Percentiles rank a stretch among this genome's conserved stretches.
These are phyloP conservation scores for Drosophila borborema DNA, from an alignment of 2,888 invertebrate genomes.

Conservation along the genomic window DNA sequence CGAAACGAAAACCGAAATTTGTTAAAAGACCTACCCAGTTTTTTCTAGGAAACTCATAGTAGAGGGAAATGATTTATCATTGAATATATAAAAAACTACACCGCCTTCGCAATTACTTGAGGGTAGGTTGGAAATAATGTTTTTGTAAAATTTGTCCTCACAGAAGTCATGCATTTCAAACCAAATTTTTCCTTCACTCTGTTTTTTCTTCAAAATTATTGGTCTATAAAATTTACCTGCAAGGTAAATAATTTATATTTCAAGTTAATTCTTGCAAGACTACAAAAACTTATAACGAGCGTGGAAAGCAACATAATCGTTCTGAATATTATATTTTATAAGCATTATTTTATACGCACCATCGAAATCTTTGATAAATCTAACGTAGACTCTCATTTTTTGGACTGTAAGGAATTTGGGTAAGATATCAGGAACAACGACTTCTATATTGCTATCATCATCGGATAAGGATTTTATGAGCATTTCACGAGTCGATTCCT, in stretches of 20 bases:
- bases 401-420: slow-evolving; percentile 60
- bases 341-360: slow-evolving; percentile 33
- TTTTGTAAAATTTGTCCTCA: slow-evolving; percentile 78
- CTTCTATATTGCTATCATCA: slow-evolving; percentile 15
- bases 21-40: slow-evolving; percentile 89
- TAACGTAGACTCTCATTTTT: slow-evolving; percentile 51
- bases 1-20: no score
- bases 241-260: neutral
- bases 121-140: slow-evolving; percentile 49
- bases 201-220: slow-evolving; percentile 43
- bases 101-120: slow-evolving; percentile 71
- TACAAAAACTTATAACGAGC: neutral
- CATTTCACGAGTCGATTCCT: slow-evolving; percentile 41
- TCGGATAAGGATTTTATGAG: slow-evolving; percentile 37
- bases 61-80: slow-evolving; percentile 96
- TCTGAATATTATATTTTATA: no score
- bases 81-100: slow-evolving; percentile 92
- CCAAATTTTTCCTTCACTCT: slow-evolving; percentile 84
- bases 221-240: slow-evolving; percentile 52
- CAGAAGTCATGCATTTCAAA: slow-evolving; percentile 89
- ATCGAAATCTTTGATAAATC: slow-evolving; percentile 55
- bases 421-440: slow-evolving; percentile 62
- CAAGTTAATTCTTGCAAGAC: neutral
- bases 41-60: slow-evolving; percentile 94
- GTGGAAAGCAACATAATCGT: no score